phyloP scores from a whole-genome alignment of 2,113 vertebrate species.

The Macquaria ambigua region DNA sequence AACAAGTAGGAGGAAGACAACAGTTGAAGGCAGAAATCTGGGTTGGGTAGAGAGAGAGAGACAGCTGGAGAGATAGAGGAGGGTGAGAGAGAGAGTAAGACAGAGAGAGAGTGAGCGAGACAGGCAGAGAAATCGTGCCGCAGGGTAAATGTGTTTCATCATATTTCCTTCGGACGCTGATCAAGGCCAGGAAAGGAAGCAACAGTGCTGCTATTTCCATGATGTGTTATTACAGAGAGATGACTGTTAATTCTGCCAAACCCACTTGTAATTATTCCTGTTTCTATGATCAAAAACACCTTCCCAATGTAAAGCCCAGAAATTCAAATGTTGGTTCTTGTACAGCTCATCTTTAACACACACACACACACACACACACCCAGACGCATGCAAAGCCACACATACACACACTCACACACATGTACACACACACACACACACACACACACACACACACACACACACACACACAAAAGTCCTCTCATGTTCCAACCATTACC shows the following conservation, averaged over 20 bases:
- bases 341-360: slow-evolving; percentile 19
- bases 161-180: slow-evolving; percentile 51
- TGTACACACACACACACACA: slow-evolving; percentile 18
- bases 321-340: slow-evolving; percentile 38
- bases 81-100: slow-evolving; percentile 11
- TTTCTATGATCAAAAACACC: slow-evolving; percentile 59
- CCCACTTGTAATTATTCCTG: slow-evolving; percentile 50
- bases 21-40: slow-evolving; percentile 73
- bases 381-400: slow-evolving; percentile 19
- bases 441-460: slow-evolving; percentile 13
- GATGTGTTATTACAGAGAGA: slow-evolving; percentile 24
- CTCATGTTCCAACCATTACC: slow-evolving; percentile 79
- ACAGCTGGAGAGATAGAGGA: slow-evolving; percentile 46
- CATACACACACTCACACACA: slow-evolving; percentile 17
- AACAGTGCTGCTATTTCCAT: slow-evolving; percentile 58
- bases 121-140: slow-evolving; percentile 33
- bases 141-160: slow-evolving; percentile 59
- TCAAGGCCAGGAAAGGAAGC: slow-evolving; percentile 40
- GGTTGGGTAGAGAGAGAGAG: slow-evolving; percentile 62
- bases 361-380: slow-evolving; percentile 33
- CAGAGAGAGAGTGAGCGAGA: slow-evolving; percentile 1
- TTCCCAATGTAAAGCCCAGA: slow-evolving; percentile 26
- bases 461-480: slow-evolving; percentile 40
- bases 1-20: slow-evolving; percentile 78
- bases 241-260: slow-evolving; percentile 45